These are phyloP conservation scores for Drosophila prostipennis DNA, from an alignment of 2,888 invertebrate species.

Conservation along the genomic window DNA sequence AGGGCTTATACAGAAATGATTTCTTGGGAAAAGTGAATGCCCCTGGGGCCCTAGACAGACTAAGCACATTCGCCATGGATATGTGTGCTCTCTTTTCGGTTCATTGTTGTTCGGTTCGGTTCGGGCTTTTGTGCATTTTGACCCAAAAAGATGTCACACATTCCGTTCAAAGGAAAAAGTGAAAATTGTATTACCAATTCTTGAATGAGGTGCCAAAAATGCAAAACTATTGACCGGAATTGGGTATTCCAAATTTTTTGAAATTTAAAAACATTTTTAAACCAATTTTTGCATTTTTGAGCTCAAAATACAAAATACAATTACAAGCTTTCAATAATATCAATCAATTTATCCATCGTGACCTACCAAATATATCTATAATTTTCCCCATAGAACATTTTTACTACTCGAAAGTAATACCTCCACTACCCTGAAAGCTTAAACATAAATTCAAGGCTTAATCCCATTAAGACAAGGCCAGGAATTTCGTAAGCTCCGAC, in stretches of 20 bases:
- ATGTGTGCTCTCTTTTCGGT: slow-evolving; percentile 23
- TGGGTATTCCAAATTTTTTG: no score
- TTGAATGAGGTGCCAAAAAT: not conserved
- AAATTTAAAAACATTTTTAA: no score
- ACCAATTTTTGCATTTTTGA: no score
- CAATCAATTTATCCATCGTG: no score
- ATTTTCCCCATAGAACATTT: no score
- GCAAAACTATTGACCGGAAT: no score
- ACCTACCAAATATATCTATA: no score
- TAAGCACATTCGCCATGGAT: slow-evolving; percentile 31
- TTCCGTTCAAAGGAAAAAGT: slow-evolving; percentile 5
- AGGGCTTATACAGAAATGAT: slow-evolving; percentile 55
- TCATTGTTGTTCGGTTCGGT: slow-evolving; percentile 17
- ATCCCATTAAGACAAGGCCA: slow-evolving; percentile 10
- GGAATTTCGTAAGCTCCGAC: slow-evolving; percentile 17
- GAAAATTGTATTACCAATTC: slow-evolving; percentile 4
- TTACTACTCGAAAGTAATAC: no score
- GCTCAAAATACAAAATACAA: no score
- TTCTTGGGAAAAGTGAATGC: slow-evolving; percentile 67
- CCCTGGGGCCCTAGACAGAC: slow-evolving; percentile 23
- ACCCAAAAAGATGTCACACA: slow-evolving; percentile 33
- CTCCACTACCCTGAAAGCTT: not conserved
- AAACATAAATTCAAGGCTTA: not conserved
- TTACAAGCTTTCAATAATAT: no score
- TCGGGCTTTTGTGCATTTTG: slow-evolving; percentile 22